Evolutionary conservation across 2,113 vertebrate genomes (phyloP), one percentile per base, ranked within the genome.

Genomic region (Copsychus sechellarum): DNA sequence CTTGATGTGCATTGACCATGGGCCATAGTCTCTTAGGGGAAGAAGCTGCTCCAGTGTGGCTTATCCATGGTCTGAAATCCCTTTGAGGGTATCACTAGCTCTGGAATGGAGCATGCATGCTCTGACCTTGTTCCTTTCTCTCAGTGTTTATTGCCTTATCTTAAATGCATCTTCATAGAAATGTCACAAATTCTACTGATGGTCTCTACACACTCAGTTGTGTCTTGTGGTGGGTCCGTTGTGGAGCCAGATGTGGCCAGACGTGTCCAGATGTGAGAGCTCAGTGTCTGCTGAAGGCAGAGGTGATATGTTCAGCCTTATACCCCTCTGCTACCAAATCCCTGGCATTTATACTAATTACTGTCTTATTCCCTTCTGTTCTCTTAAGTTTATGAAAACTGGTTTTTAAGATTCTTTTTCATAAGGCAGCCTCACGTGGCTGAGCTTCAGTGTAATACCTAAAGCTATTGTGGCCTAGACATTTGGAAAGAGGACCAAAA

Each of bases 281-380:
- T 19, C 26, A 25, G 43, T 64, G n/a, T 7, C 4, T 43, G 15
- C 22, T 7, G 62, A 4, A 78, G 22, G 25, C 16, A 80, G 40
- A 64, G 3, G 4, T 78, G 29, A 45, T 28, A 16, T 23, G 4
- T 48, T 54, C 34, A 58, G 10, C 7, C 5, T 11, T 10, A 4
- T 3, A 1, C 4, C 4, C 11, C 12, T 12, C 20, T 11, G 2
- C 24, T n/a, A 14, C 26, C 11, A 82, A 77, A 40, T 8, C 11
- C 2, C 33, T 73, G 14, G 11, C 5, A 20, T 70, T 89, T 65
- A 25, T 66, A 31, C 19, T 10, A 57, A n/a, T 36, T 56, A 17
- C 2, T 36, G 34, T 34, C 29, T 69, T 40, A 61, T 28, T 72
- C 7, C 5, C 6, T 42, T 84, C 8, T 87, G 9, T 72, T 78